Base-by-base conservation (phyloP, 2,888 invertebrate genomes). In the Lissonota sp. region DNA sequence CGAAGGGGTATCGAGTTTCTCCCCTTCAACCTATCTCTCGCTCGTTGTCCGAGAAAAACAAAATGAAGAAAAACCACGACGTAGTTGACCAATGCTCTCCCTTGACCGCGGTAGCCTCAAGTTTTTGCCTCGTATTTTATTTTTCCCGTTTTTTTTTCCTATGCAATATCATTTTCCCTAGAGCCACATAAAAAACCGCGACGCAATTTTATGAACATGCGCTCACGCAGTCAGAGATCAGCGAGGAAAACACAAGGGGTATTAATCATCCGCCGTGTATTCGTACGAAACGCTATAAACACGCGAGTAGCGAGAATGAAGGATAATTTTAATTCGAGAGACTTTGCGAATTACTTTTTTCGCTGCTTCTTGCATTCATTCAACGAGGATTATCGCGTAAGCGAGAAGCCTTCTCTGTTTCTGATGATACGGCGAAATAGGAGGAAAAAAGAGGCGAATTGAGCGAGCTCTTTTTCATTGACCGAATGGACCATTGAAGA, bases 1-100 rank as follows among this genome's bases (percentile, higher is more conserved):
- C 83, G 62, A 55, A 62, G 84, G 81, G 85, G 66, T 86, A 80
- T 80, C 60, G 83, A 53, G 83, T 83, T 86, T 84, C 74, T 39
- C 16, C 37, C 14, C 55, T 44, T 67, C 42, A 6, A 51, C 46
- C 49, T 12, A 6, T 49, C 63, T 74, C 60, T 67, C 14, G 6
- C 10, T 12, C 26, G 26, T 26, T 26, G 3, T 2, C 26, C 26
- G 26, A 26, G 26, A 26, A 26, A 26, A 26, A 26, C 1, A 26
- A 3, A 2, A 26, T 2, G 26, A 26, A 26, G 3, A 26, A 26
- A 26, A 26, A 55, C 66, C 67, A 58, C 67, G 72, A 66, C 42
- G 70, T 66, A 72, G 67, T 78, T 42, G 66, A 72, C 44, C 71
- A 12, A 62, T 46, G 26, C 8, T 57, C 26, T 46, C 12, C n/a